These are phyloP conservation scores for Hydroisotoma schaefferi DNA, from an alignment of 2,888 invertebrate species.

Conservation along the genomic window DNA sequence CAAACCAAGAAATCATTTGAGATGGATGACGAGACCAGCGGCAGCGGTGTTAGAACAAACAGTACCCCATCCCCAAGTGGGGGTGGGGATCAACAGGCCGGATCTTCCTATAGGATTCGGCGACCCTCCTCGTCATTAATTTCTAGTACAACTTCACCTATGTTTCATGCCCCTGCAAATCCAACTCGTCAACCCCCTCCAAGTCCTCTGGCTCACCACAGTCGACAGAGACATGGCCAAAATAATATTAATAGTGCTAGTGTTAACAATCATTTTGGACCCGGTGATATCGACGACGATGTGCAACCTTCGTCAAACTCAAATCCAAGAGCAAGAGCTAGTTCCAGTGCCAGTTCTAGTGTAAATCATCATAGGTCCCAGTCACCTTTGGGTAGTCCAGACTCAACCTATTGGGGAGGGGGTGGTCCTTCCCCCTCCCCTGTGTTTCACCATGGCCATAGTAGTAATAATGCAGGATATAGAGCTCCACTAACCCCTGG, in stretches of 20 bases:
- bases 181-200: conserved; percentile 21
- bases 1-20: conserved; percentile 6
- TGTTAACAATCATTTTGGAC: conserved; percentile 25
- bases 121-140: conserved; percentile 46
- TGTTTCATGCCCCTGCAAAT: conserved; percentile 35
- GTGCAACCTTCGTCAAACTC: conserved; percentile 34
- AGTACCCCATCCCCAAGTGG: conserved; percentile 8
- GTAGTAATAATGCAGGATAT: conserved; percentile 12
- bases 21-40: background rate
- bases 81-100: background rate
- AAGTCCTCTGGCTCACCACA: conserved; percentile 31
- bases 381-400: conserved; percentile 46
- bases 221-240: conserved; percentile 7
- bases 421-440: conserved; percentile 33
- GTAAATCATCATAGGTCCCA: conserved; percentile 36
- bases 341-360: conserved; percentile 27
- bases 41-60: background rate
- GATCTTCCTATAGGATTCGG: conserved; percentile 25
- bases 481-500: conserved; percentile 39
- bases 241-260: conserved; percentile 19
- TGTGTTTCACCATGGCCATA: conserved; percentile 24
- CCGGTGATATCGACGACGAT: conserved; percentile 42
- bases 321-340: conserved; percentile 16
- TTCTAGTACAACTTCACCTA: conserved; percentile 46
- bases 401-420: conserved; percentile 41